Base-by-base conservation (phyloP, 23 tunicate species). In the Trididemnum nubilum region DNA sequence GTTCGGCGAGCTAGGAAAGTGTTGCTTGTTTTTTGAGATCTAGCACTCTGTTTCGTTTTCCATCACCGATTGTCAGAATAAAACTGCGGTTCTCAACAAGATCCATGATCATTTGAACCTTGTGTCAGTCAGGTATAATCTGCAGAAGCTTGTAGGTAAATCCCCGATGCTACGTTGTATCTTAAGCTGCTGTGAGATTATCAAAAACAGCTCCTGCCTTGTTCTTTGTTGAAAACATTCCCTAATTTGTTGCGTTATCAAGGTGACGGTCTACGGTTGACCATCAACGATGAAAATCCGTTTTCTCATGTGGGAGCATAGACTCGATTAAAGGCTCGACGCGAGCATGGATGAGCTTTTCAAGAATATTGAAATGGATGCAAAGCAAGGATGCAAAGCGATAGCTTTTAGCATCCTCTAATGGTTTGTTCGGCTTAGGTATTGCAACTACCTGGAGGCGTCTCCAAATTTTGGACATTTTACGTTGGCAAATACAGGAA, bases 51-150 rank as follows among this genome's bases (percentile, higher is more conserved):
- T 61, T 67, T 81, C 26, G 76, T 63, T 66, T 69, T 35, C 26
- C 50, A n/a, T 65, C 30, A 64, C 63, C 77, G 61, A 63, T 65
- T 3, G 65, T 81, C 64, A 67, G 77, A 59, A 39, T 35, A 66
- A 81, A 81, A 63, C 61, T 81, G 1, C 76, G 76, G 35, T 66
- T 81, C 28, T 26, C 22, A 70, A 81, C 76, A 38, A 81, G 34
- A 26, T 81, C 76, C 85, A 67, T 37, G 76, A 81, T 81, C 76
- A 81, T 66, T 2, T 26, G 37, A 4, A 81, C 85, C 76, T 65
- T 65, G 5, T 37, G 85, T 36, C 59, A 36, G 38, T 81, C 85
- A 22, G 85, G 85, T 19, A 65, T 3, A 27, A 81, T 5, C 9
- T 39, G 61, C 52, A 61, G 73, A 49, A 79, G 83, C 34, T 79